Conservation (phyloP, 2,797 vertebrate genomes). For the Hydrocynus forskahlii region DNA sequence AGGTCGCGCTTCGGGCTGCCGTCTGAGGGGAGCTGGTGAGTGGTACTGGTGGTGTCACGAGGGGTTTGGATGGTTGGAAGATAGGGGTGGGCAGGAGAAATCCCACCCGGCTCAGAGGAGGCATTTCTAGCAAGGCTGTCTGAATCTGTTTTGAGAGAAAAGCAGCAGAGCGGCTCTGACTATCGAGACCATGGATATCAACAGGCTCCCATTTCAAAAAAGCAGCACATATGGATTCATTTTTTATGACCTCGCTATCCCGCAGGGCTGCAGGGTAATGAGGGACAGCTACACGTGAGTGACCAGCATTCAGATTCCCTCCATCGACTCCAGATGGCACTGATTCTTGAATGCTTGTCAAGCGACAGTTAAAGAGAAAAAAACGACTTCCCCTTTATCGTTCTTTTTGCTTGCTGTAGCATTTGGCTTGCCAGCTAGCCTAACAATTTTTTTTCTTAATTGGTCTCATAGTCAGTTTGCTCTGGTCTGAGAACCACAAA, state of each 20-base stretch:
- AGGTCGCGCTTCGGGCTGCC: slow-evolving; percentile 53
- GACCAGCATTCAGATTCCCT: slow-evolving; percentile 33
- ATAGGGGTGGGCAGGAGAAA: slow-evolving; percentile 55
- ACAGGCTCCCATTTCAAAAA: neutral
- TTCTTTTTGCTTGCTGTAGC: neutral
- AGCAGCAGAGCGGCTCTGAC: slow-evolving; percentile 61
- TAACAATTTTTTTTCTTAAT: slow-evolving; percentile 9
- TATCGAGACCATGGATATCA: slow-evolving; percentile 50
- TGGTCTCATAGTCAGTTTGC: slow-evolving; percentile 60
- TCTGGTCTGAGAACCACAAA: slow-evolving; percentile 56
- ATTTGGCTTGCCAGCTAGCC: slow-evolving; percentile 4
- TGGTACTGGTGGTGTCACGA: slow-evolving; percentile 51
- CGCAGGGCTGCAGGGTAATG: neutral
- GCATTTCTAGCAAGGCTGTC: slow-evolving; percentile 68
- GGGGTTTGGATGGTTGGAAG: slow-evolving; percentile 65
- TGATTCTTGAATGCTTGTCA: slow-evolving; percentile 32
- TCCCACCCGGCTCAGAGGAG: slow-evolving; percentile 55
- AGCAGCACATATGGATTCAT: slow-evolving; percentile 25
- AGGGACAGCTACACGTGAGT: slow-evolving; percentile 2
- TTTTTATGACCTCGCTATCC: slow-evolving; percentile 7
- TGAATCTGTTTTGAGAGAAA: slow-evolving; percentile 66
- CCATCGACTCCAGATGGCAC: slow-evolving; percentile 33
- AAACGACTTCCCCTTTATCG: neutral
- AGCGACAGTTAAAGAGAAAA: neutral
- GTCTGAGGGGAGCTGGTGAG: slow-evolving; percentile 52